Evolutionary conservation across 2,113 vertebrate genomes (phyloP).

Genomic region (Erpornis zantholeuca): DNA sequence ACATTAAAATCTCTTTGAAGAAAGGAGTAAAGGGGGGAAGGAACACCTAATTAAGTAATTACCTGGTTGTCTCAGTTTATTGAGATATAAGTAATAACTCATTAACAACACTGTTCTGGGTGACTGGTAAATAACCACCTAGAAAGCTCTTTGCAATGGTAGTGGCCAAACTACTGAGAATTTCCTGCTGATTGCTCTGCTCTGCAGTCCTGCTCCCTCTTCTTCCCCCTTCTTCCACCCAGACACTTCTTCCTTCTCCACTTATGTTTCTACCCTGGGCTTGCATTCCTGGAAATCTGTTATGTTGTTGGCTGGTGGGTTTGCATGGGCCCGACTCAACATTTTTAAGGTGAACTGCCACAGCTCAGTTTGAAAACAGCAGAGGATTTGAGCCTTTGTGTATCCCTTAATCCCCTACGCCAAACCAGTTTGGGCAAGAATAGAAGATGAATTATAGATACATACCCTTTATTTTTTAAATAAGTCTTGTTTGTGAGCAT

Average conservation of each 20-base stretch:
- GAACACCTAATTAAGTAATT: constrained; percentile 30
- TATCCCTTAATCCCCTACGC: background rate
- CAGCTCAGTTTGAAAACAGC: background rate
- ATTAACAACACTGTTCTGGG: background rate
- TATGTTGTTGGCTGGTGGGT: background rate
- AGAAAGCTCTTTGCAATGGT: background rate
- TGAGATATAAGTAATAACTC: constrained; percentile 30
- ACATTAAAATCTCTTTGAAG: constrained; percentile 15
- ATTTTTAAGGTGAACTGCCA: background rate
- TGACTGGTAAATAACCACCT: background rate
- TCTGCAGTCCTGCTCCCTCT: background rate
- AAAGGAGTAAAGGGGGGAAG: background rate
- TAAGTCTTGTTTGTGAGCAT: background rate
- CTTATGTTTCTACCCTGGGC: background rate
- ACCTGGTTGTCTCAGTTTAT: constrained; percentile 10
- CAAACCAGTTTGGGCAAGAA: background rate
- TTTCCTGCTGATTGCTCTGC: background rate
- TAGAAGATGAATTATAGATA: background rate
- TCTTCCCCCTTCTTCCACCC: background rate
- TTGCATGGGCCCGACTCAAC: background rate
- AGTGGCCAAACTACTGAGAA: background rate
- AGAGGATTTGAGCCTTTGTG: background rate
- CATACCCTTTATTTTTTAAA: background rate
- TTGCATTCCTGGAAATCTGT: background rate
- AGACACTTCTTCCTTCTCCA: background rate